These are phyloP conservation scores for Struthio camelus DNA, from an alignment of 2,113 vertebrate genomes.

Conservation along the genomic window DNA sequence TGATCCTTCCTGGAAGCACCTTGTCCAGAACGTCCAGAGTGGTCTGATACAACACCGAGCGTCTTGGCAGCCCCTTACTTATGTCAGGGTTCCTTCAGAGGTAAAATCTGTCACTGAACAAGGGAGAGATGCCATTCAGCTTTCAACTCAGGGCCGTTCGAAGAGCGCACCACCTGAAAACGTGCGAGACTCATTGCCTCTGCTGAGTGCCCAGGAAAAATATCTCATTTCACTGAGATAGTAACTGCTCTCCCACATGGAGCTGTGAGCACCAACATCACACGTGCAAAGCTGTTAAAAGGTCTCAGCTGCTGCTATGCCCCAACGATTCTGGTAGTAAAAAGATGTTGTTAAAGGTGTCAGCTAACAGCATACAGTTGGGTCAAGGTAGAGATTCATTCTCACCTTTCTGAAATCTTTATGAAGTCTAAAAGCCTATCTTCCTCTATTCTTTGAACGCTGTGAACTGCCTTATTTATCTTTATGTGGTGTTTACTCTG, in stretches of 20 bases:
- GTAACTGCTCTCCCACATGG: fast-evolving
- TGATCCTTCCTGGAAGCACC: not conserved
- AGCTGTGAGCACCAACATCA: fast-evolving
- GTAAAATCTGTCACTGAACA: not conserved
- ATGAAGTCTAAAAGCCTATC: not conserved
- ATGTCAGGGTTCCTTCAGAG: not conserved
- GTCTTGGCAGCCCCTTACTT: not conserved
- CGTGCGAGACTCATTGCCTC: not conserved
- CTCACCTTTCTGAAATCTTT: conserved; percentile 8
- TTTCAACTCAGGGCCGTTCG: not conserved
- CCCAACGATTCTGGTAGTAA: not conserved
- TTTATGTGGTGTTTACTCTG: not conserved
- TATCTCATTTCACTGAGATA: fast-evolving
- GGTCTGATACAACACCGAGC: not conserved
- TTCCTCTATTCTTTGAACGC: not conserved
- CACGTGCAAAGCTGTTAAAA: fast-evolving
- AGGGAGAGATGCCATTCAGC: not conserved
- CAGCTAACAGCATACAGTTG: not conserved
- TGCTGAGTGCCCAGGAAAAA: not conserved
- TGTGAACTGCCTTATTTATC: not conserved
- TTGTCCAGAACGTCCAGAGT: not conserved
- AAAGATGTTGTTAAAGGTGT: conserved; percentile 20
- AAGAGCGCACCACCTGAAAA: not conserved
- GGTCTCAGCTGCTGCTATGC: not conserved
- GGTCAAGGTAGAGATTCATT: not conserved